Percentiles rank a stretch among this genome's conserved stretches.
Conservation (phyloP, 2,113 vertebrate genomes). For the Scortum barcoo region DNA sequence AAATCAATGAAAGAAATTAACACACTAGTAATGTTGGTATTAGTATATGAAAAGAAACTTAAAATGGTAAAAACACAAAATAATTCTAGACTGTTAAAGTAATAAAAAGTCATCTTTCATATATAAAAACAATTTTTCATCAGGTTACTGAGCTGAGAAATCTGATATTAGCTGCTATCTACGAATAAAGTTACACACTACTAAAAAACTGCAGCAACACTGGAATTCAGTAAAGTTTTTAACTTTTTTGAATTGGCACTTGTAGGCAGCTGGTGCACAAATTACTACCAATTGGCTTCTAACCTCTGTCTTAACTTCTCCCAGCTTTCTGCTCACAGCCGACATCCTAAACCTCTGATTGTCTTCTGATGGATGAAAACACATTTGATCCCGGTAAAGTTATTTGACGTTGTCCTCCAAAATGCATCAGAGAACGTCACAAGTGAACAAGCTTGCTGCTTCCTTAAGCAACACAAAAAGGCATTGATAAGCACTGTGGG, state of each 20-base stretch:
- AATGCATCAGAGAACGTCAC: slow-evolving; percentile 3
- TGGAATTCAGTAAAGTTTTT: not conserved
- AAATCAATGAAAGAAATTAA: not conserved
- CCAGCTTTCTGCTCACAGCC: not conserved
- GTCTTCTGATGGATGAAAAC: not conserved
- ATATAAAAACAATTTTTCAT: not conserved
- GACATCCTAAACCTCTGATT: not conserved
- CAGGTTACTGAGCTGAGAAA: not conserved
- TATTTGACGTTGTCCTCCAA: not conserved
- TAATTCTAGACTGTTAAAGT: not conserved
- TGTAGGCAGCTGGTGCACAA: not conserved
- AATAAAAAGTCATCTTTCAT: not conserved
- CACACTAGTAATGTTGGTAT: not conserved
- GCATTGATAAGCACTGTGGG: not conserved
- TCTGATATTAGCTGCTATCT: too few relatives aligned
- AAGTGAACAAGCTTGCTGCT: not conserved
- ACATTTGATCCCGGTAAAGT: not conserved
- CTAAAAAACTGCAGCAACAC: not conserved
- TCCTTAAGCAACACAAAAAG: slow-evolving; percentile 17
- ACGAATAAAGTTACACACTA: not conserved
- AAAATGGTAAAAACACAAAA: not conserved
- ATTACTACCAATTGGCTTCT: too few relatives aligned
- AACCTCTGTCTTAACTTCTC: not conserved
- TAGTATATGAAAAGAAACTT: not conserved
- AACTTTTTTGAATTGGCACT: not conserved